Percentiles rank a stretch among this genome's conserved stretches.
Evolutionary conservation across 2,113 vertebrate genomes (phyloP).

Genomic region (Platycercus adscitus): DNA sequence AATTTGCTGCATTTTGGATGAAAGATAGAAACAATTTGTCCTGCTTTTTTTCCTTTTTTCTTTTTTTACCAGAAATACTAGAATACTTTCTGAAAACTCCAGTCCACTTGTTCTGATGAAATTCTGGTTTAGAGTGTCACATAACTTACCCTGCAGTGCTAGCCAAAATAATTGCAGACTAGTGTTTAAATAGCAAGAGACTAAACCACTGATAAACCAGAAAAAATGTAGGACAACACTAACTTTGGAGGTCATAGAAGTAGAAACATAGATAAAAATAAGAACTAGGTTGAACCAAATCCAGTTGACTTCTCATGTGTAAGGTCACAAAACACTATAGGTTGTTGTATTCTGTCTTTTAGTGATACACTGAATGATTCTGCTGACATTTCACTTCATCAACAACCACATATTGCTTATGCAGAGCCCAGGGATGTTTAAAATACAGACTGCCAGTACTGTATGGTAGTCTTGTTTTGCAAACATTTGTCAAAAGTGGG

Average conservation of each 20-base stretch:
- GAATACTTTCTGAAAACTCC: not conserved
- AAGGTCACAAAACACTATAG: not conserved
- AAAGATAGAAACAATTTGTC: slow-evolving; percentile 17
- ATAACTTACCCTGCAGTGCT: not conserved
- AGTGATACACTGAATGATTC: not conserved
- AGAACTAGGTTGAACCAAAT: not conserved
- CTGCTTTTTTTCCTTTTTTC: not conserved
- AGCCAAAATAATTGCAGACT: not conserved
- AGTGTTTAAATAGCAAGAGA: not conserved
- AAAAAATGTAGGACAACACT: not conserved
- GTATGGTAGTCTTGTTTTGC: not conserved
- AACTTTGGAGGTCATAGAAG: not conserved
- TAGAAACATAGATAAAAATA: not conserved
- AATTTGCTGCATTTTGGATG: not conserved
- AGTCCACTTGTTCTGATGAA: not conserved
- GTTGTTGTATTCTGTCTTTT: not conserved
- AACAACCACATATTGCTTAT: not conserved
- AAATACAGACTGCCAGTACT: not conserved
- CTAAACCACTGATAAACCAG: not conserved
- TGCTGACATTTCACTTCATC: not conserved
- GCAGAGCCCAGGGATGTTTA: not conserved
- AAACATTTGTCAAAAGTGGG: not conserved
- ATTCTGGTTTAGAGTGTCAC: not conserved
- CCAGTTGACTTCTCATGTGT: not conserved
- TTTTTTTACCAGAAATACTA: not conserved